Evolutionary conservation across 2,113 vertebrate genomes (phyloP).

Genomic region (Calidris pygmaea): DNA sequence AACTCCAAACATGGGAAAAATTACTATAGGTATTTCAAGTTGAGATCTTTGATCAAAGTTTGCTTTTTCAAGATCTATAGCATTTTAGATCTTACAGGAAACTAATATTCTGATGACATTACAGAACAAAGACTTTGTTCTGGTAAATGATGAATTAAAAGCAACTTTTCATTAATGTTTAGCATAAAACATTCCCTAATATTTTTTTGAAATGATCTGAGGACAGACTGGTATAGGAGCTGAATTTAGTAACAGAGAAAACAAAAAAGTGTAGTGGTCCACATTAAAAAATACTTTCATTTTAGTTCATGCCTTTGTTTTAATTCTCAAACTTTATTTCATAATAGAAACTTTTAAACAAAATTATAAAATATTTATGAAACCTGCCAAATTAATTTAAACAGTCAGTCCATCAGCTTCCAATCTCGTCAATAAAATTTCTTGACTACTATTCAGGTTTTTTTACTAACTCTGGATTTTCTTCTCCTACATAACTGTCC

Average conservation of each 20-base stretch:
- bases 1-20: not conserved
- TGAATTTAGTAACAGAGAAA: not conserved
- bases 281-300: not conserved
- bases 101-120: not conserved
- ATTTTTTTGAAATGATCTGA: not conserved
- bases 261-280: not conserved
- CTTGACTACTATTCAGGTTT: not conserved
- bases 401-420: not conserved
- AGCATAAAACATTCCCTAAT: not conserved
- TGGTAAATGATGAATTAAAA: conserved; percentile 26
- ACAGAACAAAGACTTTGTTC: not conserved
- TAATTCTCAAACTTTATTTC: not conserved
- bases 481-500: not conserved
- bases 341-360: not conserved
- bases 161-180: not conserved
- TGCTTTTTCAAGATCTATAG: not conserved
- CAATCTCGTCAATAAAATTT: not conserved
- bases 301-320: not conserved
- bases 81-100: conserved; percentile 4
- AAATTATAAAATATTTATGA: not conserved
- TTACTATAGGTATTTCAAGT: not conserved
- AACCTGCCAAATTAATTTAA: not conserved
- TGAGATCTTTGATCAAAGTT: not conserved
- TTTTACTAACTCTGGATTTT: not conserved
- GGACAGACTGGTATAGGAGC: not conserved